These are phyloP conservation scores for Vannuccia rotundouncinata DNA, from an alignment of 2,888 invertebrate species.

Conservation along the genomic window DNA sequence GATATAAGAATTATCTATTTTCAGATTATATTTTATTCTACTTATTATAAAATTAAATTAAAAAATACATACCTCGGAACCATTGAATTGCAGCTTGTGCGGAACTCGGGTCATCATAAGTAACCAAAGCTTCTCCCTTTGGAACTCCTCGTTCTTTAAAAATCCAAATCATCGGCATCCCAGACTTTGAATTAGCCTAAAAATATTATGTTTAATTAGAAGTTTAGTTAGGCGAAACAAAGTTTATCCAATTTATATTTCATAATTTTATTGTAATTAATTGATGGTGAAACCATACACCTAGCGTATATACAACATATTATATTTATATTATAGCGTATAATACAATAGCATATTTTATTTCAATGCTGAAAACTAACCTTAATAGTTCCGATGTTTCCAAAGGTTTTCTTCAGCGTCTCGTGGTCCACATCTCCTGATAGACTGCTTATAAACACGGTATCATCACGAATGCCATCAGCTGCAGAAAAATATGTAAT, in stretches of 20 bases:
- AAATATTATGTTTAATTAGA: not conserved
- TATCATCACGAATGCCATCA: constrained; percentile 33
- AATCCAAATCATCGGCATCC: constrained; percentile 41
- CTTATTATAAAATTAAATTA: too few species aligned
- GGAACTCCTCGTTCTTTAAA: constrained; percentile 38
- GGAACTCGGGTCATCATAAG: constrained; percentile 35
- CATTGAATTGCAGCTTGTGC: constrained; percentile 34
- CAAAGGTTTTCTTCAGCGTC: constrained; percentile 32
- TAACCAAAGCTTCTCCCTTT: constrained; percentile 38
- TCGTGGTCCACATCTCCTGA: constrained; percentile 36
- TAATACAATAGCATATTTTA: too few species aligned
- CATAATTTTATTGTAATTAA: too few species aligned
- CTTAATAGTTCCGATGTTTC: constrained; percentile 30
- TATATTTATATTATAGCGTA: too few species aligned
- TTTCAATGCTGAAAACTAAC: not conserved
- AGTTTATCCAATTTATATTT: too few species aligned
- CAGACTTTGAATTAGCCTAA: constrained; percentile 33
- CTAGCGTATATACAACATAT: too few species aligned
- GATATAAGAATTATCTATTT: too few species aligned
- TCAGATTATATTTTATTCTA: too few species aligned
- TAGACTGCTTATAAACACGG: constrained; percentile 34
- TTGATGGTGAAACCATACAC: too few species aligned
- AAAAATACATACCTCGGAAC: constrained; percentile 27
- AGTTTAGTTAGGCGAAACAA: too few species aligned
- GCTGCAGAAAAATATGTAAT: too few species aligned